Conservation (phyloP, 2,888 invertebrate species). For the Monoplex corrugatus region DNA sequence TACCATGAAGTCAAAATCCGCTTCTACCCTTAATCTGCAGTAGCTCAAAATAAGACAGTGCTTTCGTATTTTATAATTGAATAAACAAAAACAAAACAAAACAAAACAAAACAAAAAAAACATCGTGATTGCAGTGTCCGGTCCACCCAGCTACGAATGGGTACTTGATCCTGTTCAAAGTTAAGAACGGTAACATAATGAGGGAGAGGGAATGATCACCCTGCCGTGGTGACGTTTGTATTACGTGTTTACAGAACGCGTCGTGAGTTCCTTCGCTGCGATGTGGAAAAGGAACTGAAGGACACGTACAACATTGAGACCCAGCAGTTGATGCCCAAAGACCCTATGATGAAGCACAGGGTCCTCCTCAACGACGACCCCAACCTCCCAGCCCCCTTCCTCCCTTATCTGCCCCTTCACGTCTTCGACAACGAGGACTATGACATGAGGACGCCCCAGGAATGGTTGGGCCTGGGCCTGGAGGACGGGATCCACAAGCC, state of each 20-base stretch:
- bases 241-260: constrained; percentile 77
- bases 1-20: too few relatives aligned
- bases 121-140: too few relatives aligned
- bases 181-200: too few relatives aligned
- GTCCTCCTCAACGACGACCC: constrained; percentile 72
- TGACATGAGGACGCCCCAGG: constrained; percentile 86
- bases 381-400: constrained; percentile 79
- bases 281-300: constrained; percentile 72
- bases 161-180: too few relatives aligned
- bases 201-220: neutral
- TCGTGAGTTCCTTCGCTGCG: constrained; percentile 74
- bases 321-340: constrained; percentile 79
- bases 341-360: constrained; percentile 64
- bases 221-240: neutral
- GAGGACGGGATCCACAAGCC: constrained; percentile 87
- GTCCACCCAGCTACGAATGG: too few relatives aligned
- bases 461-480: constrained; percentile 89
- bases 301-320: constrained; percentile 72
- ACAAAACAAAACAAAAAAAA: too few relatives aligned
- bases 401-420: constrained; percentile 85
- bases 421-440: constrained; percentile 87
- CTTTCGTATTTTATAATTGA: too few relatives aligned
- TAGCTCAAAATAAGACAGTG: too few relatives aligned
- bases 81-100: too few relatives aligned
- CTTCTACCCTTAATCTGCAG: too few relatives aligned